Base-by-base conservation (phyloP, 2,797 vertebrate genomes). In the Enteromius viviparus region DNA sequence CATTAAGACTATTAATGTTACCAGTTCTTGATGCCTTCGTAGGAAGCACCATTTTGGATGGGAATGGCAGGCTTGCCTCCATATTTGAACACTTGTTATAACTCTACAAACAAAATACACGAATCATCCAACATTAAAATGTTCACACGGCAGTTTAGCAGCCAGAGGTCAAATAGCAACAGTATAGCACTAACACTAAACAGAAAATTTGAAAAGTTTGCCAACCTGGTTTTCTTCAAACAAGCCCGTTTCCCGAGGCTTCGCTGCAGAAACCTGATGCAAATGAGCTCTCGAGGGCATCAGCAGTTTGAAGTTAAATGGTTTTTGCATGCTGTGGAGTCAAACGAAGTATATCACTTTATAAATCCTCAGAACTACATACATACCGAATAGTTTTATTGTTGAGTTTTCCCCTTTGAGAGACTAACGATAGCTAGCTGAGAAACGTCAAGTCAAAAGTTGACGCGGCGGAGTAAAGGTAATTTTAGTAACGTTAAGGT, bases 271-370 rank as follows among this genome's bases (percentile, higher is more conserved):
- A 0, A 92, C 79, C 19, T 93, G 93, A 65, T 89, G 87, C 1
- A 53, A 78, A 47, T 80, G 91, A 49, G 89, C 76, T 79, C 92
- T 89, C 15, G 93, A 90, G 34, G 94, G 95, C 5, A 95, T 88
- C 74, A 92, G 40, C 53, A 95, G 91, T 76, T 93, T 95, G 87
- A 95, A 95, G 85, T 88, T 93, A 71, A 95, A 95, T 1, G 91
- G 88, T 89, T 84, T 91, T 68, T 95, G 92, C 94, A 95, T 95
- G 14, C 91, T 94, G 75, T 45, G 26, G 71, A 74, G 74, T 68
- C 11, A 68, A 68, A 76, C 49, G 49, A 68, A 69, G 58, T n/a
- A 70, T 70, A 77, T 47, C 0, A 32, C 55, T 47, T 47, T 0
- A 47, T 21, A 77, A 64, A 47, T 26, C 23, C 17, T 19, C 23